Percentiles rank a stretch among this genome's conserved stretches.
phyloP scores from a whole-genome alignment of 2,113 vertebrate genomes.

The Ellobius talpinus region DNA sequence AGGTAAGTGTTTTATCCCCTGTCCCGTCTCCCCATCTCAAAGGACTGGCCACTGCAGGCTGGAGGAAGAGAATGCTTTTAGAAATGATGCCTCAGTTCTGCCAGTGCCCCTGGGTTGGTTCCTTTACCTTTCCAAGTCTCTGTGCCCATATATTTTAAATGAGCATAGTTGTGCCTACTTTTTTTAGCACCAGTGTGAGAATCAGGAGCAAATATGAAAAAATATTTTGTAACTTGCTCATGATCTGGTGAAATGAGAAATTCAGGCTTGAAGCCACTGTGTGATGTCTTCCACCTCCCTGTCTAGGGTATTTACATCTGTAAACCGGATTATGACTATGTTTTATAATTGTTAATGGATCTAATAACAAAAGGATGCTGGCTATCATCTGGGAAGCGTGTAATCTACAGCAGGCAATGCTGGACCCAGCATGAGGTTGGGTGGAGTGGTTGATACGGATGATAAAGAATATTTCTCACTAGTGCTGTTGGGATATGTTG shows the following conservation, averaged over 20 bases:
- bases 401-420: background rate
- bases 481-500: background rate
- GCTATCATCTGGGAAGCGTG: background rate
- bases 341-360: background rate
- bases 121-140: background rate
- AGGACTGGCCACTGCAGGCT: background rate
- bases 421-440: background rate
- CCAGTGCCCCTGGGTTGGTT: background rate
- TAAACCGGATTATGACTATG: background rate
- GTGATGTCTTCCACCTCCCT: background rate
- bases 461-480: slow-evolving; percentile 5
- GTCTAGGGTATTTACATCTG: background rate
- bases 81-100: background rate
- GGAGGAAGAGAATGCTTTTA: background rate
- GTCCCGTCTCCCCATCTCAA: background rate
- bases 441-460: background rate
- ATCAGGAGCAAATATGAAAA: background rate
- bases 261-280: background rate
- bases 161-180: background rate
- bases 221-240: background rate
- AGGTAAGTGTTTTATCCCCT: background rate
- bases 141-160: background rate
- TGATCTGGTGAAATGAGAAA: background rate
- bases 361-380: background rate
- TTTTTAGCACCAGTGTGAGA: background rate